Evolutionary conservation across 2,888 invertebrate species (phyloP), one percentile per base, ranked within the genome.

Genomic region (Amorpha juglandis): DNA sequence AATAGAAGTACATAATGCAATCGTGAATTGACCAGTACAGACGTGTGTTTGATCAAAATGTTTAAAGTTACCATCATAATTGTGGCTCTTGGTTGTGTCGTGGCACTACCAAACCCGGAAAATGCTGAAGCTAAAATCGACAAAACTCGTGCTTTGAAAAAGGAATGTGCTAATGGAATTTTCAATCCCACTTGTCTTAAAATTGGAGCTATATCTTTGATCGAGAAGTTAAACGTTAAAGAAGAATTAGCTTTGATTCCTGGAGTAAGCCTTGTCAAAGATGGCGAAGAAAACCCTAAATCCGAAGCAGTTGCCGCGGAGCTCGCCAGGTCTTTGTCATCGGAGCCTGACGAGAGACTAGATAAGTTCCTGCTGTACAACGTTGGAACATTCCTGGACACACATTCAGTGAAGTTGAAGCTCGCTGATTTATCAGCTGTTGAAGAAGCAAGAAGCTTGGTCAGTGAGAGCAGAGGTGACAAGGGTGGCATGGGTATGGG

Each of bases 321-420:
- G 77, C 85, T 96, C 0, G 96, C 96, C 0, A 94, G 96, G 71
- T 95, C 95, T 62, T 95, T 96, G 76, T 96, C 96, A 0, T 94
- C 95, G 64, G 96, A 96, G 78, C 94, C 96, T 0, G 95, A 96
- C 76, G 95, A 95, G 14, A 94, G 96, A 14, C 84, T 97, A 65
- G 96, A 97, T 80, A 96, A 95, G 12, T 96, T 95, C 74, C 93
- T 97, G 47, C 78, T 96, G 72, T 95, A 95, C 73, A 95, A 96
- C 77, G 86, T 97, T 50, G 95, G 95, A 21, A 94, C 94, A 58
- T 96, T 96, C 73, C 81, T 97, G 63, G 95, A 95, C 82, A 95
- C 95, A 14, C 96, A 96, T 75, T 95, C 96, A 0, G 89, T 97
- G 71, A 95, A 95, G 64, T 92, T 97, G 69, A 95, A 95, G 75